Evolutionary conservation across 2,888 invertebrate genomes (phyloP), one percentile per base, ranked within the genome.

Genomic region (Xestia ashworthii): DNA sequence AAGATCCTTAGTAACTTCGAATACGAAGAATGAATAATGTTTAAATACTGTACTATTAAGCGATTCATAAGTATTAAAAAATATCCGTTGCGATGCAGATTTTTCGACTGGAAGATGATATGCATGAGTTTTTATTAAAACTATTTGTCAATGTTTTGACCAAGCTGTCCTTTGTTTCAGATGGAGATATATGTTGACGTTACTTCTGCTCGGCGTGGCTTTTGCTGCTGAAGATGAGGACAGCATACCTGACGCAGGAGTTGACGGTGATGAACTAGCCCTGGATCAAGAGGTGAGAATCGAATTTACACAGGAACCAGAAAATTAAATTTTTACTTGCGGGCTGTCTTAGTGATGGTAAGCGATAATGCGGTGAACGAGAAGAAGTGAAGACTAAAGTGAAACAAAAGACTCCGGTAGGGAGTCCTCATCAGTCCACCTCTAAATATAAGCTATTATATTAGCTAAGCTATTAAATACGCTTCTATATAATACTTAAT

Each of bases 241-340:
- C 78, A 92, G 90, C 76, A 92, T 95, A 48, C 95, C 95, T 9
- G 95, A 95, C 69, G 95, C 93, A 6, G 95, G 92, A 6, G 93
- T 95, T 5, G 94, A 93, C 14, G 94, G 93, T 5, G 95, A 94
- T 12, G 95, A 95, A 86, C 83, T 95, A 64, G 90, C 94, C 12
- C 87, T 96, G 41, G 91, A 96, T 79, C 92, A 93, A 88, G 96
- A 96, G 95, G 96, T 96, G 86, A 81, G 75, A 55, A 44, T 55
- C 9, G 6, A 6, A 12, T 75, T 38, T 22, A 32, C 8, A 9
- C 11, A 46, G 6, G 9, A 44, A 32, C 32, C 32, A 32, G 32
- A 32, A 32, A 32, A 32, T 2, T 2, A 2, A 32, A 2, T 32
- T 1, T 32, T 32, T 32, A 32, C 32, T 32, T 32, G 32, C 32